phyloP scores from a whole-genome alignment of 2,113 vertebrate species.

The Rynchops niger region DNA sequence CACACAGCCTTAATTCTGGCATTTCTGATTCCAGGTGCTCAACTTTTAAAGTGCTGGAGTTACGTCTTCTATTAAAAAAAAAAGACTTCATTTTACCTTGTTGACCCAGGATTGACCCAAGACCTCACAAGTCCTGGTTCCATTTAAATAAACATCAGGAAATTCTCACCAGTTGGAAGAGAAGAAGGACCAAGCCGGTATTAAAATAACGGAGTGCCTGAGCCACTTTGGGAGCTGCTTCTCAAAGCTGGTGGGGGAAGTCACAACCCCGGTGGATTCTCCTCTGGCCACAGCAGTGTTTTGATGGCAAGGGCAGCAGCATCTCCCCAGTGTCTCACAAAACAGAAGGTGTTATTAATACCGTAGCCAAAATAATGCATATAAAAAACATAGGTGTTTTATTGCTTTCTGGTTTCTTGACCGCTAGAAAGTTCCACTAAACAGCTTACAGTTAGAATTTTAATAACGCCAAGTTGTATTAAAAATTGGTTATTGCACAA shows the following conservation, averaged over 20 bases:
- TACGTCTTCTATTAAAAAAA: neutral
- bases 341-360: neutral
- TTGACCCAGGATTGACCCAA: neutral
- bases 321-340: neutral
- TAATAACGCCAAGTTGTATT: neutral
- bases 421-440: neutral
- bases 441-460: neutral
- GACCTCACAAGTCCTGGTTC: neutral
- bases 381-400: neutral
- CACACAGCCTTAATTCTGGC: neutral
- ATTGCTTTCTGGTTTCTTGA: neutral
- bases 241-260: neutral
- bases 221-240: neutral
- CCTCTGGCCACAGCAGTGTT: neutral
- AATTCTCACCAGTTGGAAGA: neutral
- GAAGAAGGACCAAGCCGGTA: neutral
- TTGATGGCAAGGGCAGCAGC: neutral
- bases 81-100: neutral
- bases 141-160: neutral
- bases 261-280: accelerated
- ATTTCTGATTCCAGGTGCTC: neutral
- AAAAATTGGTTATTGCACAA: neutral
- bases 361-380: neutral
- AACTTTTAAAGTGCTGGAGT: neutral
- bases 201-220: neutral